These are phyloP conservation scores for Oncorhynchus masou DNA, from an alignment of 2,113 vertebrate genomes.

Conservation along the genomic window DNA sequence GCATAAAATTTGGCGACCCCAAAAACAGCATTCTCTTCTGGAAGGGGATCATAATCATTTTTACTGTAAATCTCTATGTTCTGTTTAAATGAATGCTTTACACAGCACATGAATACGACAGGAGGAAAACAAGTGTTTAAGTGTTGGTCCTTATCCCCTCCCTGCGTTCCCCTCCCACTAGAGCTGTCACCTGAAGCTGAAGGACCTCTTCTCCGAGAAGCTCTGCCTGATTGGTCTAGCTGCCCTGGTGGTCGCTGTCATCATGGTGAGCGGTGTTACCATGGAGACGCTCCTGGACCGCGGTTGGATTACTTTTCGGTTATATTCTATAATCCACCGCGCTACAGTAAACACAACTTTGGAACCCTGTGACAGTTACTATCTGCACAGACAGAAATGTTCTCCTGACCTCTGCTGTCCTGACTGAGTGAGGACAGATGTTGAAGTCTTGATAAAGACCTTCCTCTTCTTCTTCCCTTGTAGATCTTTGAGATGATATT, in stretches of 20 bases:
- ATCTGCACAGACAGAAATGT: too few species aligned
- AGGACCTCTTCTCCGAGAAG: conserved; percentile 85
- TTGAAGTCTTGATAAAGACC: not conserved
- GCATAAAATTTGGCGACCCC: too few species aligned
- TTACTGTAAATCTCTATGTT: too few species aligned
- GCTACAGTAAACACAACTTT: not conserved
- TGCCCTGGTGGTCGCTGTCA: conserved; percentile 90
- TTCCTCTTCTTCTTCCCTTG: not conserved
- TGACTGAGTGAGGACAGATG: not conserved
- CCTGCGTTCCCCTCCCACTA: conserved; percentile 25
- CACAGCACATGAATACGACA: too few species aligned
- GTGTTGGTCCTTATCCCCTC: not conserved
- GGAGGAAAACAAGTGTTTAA: too few species aligned
- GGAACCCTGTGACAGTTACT: not conserved
- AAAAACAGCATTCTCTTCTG: too few species aligned
- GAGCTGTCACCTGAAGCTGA: conserved; percentile 82
- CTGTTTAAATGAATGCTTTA: too few species aligned
- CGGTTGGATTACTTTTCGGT: not conserved
- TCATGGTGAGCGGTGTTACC: conserved; percentile 87
- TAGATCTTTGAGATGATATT: conserved; percentile 99
- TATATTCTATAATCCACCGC: too few species aligned
- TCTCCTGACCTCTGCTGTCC: not conserved
- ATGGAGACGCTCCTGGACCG: not conserved
- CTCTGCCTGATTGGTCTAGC: conserved; percentile 89
- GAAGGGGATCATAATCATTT: too few species aligned